These are phyloP conservation scores for Eciton burchellii DNA, from an alignment of 1,140 invertebrate species.

Conservation along the genomic window DNA sequence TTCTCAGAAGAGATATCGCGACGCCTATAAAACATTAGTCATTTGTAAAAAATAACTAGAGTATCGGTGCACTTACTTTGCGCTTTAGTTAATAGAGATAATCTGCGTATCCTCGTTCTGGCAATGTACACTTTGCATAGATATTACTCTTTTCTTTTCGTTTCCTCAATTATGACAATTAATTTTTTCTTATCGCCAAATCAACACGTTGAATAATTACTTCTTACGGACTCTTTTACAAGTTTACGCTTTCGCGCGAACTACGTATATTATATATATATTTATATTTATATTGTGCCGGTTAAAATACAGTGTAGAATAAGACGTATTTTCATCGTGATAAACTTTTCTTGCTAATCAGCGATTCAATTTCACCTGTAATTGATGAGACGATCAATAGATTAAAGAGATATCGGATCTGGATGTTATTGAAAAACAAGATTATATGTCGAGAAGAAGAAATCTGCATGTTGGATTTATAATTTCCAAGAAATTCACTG, in stretches of 20 bases:
- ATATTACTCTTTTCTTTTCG: neutral
- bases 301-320: neutral
- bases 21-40: too few relatives aligned
- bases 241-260: neutral
- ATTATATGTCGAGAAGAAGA: too few relatives aligned
- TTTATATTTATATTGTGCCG: too few relatives aligned
- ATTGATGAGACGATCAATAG: too few relatives aligned
- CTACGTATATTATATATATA: neutral
- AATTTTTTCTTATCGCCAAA: neutral
- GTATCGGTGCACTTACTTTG: neutral
- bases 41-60: too few relatives aligned
- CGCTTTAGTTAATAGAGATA: neutral
- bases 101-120: neutral
- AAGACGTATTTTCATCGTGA: neutral
- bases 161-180: neutral
- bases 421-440: too few relatives aligned
- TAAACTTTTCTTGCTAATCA: too few relatives aligned
- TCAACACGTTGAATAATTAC: neutral
- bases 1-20: too few relatives aligned
- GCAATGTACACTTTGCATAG: neutral
- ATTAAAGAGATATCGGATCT: too few relatives aligned
- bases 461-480: too few relatives aligned
- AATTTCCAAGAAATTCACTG: neutral
- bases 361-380: too few relatives aligned
- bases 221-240: neutral